Conservation (phyloP, 2,113 vertebrate genomes). For the Falcunculus frontatus region DNA sequence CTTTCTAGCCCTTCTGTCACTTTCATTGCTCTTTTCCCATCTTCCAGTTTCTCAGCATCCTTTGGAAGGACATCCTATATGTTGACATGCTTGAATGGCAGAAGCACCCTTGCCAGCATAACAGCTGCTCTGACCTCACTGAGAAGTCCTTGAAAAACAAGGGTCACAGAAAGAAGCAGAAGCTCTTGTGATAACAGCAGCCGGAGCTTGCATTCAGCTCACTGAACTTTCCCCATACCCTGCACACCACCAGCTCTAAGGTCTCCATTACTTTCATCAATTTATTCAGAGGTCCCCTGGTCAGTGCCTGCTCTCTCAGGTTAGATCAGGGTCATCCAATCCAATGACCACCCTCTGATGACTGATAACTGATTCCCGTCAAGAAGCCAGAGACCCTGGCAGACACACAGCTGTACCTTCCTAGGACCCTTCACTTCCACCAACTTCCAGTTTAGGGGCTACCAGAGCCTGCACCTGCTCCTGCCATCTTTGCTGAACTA, state of each 20-base stretch:
- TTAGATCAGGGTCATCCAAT: not conserved
- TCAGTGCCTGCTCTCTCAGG: not conserved
- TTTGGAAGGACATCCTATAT: not conserved
- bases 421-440: not conserved
- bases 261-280: not conserved
- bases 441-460: not conserved
- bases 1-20: not conserved
- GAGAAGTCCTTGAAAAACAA: not conserved
- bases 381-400: not conserved
- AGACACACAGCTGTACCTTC: not conserved
- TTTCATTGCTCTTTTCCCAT: not conserved
- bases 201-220: not conserved
- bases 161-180: not conserved
- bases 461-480: not conserved
- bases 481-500: not conserved
- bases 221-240: not conserved
- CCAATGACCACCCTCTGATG: not conserved
- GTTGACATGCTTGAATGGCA: not conserved
- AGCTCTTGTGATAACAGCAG: not conserved
- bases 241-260: not conserved
- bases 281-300: not conserved
- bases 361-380: not conserved
- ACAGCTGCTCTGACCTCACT: not conserved
- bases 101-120: not conserved
- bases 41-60: not conserved